Conservation (phyloP, 2,113 vertebrate genomes). For the Phycodurus eques region DNA sequence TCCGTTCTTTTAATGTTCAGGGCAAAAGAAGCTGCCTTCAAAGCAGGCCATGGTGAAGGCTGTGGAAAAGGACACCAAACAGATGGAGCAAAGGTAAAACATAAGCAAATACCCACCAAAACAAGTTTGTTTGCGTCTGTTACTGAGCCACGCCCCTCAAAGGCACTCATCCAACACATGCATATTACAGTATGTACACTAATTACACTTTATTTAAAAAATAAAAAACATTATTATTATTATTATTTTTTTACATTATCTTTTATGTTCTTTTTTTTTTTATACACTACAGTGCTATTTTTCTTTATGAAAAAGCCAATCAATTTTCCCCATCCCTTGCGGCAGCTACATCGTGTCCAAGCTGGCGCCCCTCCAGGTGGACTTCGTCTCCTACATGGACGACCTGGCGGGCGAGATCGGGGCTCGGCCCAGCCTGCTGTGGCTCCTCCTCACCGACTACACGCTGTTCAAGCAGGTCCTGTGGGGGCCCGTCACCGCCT, state of each 20-base stretch:
- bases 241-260: no score
- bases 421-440: slow-evolving; percentile 65
- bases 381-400: slow-evolving; percentile 79
- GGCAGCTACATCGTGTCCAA: slow-evolving; percentile 64
- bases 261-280: neutral
- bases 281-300: neutral
- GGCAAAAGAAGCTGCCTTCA: slow-evolving; percentile 52
- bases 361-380: slow-evolving; percentile 68
- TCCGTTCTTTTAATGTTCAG: slow-evolving; percentile 29
- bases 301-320: neutral
- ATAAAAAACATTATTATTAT: no score
- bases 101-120: no score
- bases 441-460: slow-evolving; percentile 77
- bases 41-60: slow-evolving; percentile 58
- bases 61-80: slow-evolving; percentile 59
- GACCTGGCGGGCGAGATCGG: slow-evolving; percentile 69
- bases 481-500: slow-evolving; percentile 78
- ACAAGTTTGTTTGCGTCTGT: no score
- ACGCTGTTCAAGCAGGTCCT: slow-evolving; percentile 69
- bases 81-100: slow-evolving; percentile 53
- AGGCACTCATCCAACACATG: no score
- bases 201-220: no score
- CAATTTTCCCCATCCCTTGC: neutral
- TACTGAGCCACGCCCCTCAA: no score
- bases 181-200: no score